A percentile compares a stretch with the other conserved stretches of the same genome.
Evolutionary conservation across 2,113 vertebrate species (phyloP).

Genomic region (Hoplias malabaricus): DNA sequence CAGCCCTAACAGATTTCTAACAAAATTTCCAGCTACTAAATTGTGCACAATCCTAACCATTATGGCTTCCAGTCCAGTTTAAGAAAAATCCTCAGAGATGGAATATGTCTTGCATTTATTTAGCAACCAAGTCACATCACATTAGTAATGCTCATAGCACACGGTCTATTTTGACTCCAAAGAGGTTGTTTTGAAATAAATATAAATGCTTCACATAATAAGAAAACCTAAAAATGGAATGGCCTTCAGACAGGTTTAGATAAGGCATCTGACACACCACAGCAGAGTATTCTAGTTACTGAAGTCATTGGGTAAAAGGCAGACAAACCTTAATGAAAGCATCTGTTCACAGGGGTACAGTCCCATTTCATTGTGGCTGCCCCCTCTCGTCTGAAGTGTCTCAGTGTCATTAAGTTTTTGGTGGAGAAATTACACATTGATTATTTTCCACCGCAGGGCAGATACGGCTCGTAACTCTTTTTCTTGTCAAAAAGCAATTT

Average conservation of each 20-base stretch:
- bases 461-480: conserved; percentile 12
- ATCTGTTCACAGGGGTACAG: conserved; percentile 22
- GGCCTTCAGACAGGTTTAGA: background rate
- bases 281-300: background rate
- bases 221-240: background rate
- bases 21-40: no score
- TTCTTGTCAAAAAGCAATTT: conserved; percentile 15
- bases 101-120: no score
- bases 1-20: no score
- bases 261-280: background rate
- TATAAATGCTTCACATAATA: background rate
- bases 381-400: background rate
- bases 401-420: conserved; percentile 4
- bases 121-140: no score
- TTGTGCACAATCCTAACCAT: no score
- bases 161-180: background rate
- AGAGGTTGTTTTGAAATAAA: background rate
- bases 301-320: background rate
- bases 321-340: conserved; percentile 27
- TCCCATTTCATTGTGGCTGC: conserved; percentile 11
- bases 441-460: conserved; percentile 14
- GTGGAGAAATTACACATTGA: conserved; percentile 35
- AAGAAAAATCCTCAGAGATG: no score
- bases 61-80: no score
- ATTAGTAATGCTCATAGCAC: no score